These are phyloP conservation scores for Tetramorium alpestre DNA, from an alignment of 1,140 invertebrate genomes.

Conservation along the genomic window DNA sequence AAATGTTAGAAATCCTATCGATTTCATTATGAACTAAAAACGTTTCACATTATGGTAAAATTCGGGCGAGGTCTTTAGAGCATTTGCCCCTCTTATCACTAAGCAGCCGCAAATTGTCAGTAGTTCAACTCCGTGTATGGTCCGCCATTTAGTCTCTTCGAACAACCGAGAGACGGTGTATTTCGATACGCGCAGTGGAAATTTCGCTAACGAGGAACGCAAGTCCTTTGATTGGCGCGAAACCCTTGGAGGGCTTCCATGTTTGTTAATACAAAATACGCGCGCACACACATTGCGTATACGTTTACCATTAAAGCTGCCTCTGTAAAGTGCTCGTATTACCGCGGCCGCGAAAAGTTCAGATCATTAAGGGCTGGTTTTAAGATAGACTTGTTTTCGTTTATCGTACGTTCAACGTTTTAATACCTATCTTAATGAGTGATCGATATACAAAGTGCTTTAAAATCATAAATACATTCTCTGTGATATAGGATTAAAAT, in stretches of 20 bases:
- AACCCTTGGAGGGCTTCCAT: conserved; percentile 42
- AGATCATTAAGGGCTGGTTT: background rate
- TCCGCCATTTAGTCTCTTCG: conserved; percentile 16
- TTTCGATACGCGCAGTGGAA: conserved; percentile 25
- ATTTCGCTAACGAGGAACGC: conserved; percentile 54
- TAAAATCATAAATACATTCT: background rate
- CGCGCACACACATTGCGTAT: conserved; percentile 7
- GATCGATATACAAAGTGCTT: background rate
- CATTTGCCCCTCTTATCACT: background rate
- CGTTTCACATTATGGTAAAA: background rate
- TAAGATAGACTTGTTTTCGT: background rate
- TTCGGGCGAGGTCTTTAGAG: background rate
- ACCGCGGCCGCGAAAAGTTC: background rate
- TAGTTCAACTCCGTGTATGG: conserved; percentile 30
- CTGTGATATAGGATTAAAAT: background rate
- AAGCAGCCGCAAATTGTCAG: conserved; percentile 40
- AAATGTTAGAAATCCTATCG: background rate
- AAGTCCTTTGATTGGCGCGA: conserved; percentile 37
- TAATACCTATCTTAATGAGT: background rate
- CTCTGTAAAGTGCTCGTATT: background rate
- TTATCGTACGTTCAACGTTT: background rate
- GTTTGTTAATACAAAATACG: conserved; percentile 34
- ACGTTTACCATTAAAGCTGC: background rate
- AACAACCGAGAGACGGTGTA: conserved; percentile 15
- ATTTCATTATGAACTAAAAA: background rate